Conservation (phyloP, 2,113 vertebrate species). For the Fregetta grallaria region DNA sequence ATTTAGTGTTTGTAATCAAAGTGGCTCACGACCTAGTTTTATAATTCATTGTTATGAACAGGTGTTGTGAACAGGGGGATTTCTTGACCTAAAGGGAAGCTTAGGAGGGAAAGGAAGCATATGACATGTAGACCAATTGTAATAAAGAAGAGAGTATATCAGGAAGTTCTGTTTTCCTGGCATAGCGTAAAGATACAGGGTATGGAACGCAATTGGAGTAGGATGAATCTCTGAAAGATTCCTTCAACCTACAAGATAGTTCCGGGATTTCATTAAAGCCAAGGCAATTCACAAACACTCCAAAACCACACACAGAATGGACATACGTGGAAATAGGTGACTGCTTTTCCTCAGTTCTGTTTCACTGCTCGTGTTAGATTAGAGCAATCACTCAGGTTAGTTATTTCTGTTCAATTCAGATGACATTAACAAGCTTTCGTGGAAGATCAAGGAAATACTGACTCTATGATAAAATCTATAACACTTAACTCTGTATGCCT, state of each 20-base stretch:
- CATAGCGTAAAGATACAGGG: neutral
- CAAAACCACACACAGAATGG: neutral
- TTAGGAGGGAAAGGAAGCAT: neutral
- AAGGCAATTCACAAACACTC: neutral
- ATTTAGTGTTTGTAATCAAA: neutral
- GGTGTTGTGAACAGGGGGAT: neutral
- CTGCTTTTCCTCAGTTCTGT: neutral
- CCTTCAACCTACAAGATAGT: neutral
- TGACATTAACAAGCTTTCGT: neutral
- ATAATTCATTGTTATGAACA: neutral
- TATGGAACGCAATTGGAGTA: neutral
- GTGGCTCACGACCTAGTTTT: neutral
- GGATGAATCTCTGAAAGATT: neutral
- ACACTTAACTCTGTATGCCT: neutral
- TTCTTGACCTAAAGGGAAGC: neutral
- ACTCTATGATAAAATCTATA: neutral
- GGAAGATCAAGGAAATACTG: neutral
- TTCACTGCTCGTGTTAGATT: neutral
- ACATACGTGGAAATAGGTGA: neutral
- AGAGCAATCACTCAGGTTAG: neutral
- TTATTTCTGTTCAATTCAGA: neutral
- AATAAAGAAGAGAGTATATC: neutral
- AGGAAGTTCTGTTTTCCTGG: neutral
- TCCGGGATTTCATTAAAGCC: neutral
- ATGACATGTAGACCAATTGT: neutral